Evolutionary conservation across 2,113 vertebrate genomes (phyloP), one percentile per base, ranked within the genome.

Genomic region (Leptobrachium ailaonicum): DNA sequence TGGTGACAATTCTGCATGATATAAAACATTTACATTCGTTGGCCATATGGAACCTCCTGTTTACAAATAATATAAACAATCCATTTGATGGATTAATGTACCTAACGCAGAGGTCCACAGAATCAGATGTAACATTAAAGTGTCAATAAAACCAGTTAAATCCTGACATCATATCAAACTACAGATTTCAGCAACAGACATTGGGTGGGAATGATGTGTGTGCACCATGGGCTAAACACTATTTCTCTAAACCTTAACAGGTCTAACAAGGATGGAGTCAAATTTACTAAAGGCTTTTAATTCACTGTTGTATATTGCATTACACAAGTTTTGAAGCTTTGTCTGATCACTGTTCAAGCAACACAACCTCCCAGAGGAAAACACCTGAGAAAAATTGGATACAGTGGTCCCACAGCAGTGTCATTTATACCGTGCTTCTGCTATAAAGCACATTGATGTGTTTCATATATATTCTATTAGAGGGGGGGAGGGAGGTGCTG

Each of bases 311-410:
- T 83, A 83, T 82, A 75, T 66, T 88, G 83, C 88, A 84, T 84
- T 88, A 80, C 73, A 76, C 86, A 84, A 32, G 80, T 87, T 88
- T 86, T 91, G 84, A 85, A 87, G 86, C 82, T 80, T 50, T 5
- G 83, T 83, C 83, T 86, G 79, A 82, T 83, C 60, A 72, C 41
- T 20, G 41, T 32, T 72, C 50, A 72, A 60, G 8, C 77, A 56
- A 41, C 12, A 64, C 32, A 66, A 53, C 71, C 45, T 68, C 60
- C 76, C 77, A 53, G 42, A 71, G 77, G 69, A 79, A 56, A 72
- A 79, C 77, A 79, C 77, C 77, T 79, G 77, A 73, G 47, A 63
- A 79, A 41, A 44, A 2, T 58, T 71, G 6, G 56, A 54, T 69
- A 14, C 54, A 70, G 4, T 11, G 75, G 41, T 69, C 53, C 66